A percentile compares a stretch with the other conserved stretches of the same genome.
phyloP scores from a whole-genome alignment of 2,113 vertebrate genomes.

The Columbina picui region DNA sequence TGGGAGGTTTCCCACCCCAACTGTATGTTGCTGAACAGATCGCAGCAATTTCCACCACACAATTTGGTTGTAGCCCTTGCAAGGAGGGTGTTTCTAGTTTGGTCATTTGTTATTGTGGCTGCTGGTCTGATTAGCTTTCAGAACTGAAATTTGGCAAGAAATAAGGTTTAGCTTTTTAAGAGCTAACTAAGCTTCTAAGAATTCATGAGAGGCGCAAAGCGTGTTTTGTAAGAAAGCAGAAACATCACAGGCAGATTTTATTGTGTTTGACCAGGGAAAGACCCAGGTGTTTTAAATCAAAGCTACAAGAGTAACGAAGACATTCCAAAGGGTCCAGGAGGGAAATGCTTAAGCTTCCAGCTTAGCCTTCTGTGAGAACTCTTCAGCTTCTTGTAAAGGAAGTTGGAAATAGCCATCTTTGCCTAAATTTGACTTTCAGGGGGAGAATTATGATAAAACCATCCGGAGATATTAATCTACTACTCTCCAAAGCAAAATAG shows the following conservation, averaged over 20 bases:
- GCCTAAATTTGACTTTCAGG: not conserved
- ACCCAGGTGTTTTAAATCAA: constrained; percentile 57
- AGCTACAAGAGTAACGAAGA: not conserved
- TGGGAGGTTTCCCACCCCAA: not conserved
- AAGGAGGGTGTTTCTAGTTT: not conserved
- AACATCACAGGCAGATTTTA: not conserved
- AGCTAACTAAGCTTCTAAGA: not conserved
- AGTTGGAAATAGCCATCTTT: not conserved
- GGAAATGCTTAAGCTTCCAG: constrained; percentile 35
- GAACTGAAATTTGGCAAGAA: not conserved
- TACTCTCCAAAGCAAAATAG: constrained; percentile 13
- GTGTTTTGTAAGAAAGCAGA: not conserved
- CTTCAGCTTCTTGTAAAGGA: constrained; percentile 19
- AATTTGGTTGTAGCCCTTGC: not conserved
- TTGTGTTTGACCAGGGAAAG: not conserved
- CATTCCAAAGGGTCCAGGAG: not conserved
- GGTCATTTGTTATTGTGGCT: not conserved
- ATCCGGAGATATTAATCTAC: not conserved
- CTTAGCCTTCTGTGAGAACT: constrained; percentile 8
- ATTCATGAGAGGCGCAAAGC: not conserved
- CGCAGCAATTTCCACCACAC: not conserved
- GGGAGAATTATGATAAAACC: not conserved
- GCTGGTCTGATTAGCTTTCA: not conserved
- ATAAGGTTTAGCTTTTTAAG: constrained; percentile 5
- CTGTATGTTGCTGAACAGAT: not conserved